phyloP scores from a whole-genome alignment of 1,140 invertebrate genomes.

The Melanaphis sacchari region DNA sequence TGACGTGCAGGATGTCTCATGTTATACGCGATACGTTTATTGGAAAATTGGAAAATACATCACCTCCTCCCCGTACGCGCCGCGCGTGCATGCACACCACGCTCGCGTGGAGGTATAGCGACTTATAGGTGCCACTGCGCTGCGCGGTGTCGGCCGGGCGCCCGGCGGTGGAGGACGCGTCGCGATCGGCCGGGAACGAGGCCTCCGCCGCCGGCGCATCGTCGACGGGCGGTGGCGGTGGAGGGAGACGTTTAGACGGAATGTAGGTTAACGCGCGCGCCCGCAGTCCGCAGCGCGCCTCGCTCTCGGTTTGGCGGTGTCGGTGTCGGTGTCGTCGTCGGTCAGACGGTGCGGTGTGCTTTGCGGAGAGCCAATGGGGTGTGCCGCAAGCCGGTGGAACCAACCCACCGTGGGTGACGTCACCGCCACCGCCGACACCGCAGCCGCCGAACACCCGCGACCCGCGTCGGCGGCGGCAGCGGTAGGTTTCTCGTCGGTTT shows the following conservation, averaged over 20 bases:
- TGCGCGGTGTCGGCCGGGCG: neutral
- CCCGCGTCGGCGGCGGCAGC: constrained; percentile 46
- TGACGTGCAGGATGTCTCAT: too few relatives aligned
- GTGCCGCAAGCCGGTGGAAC: constrained; percentile 59
- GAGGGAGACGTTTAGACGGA: constrained; percentile 24
- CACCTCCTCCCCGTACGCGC: too few relatives aligned
- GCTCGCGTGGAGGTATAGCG: too few relatives aligned
- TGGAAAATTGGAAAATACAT: too few relatives aligned
- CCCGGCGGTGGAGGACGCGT: neutral
- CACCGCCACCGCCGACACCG: constrained; percentile 47
- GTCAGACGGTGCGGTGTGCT: constrained; percentile 60
- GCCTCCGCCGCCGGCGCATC: neutral
- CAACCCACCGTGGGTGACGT: constrained; percentile 55
- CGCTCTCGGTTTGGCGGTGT: constrained; percentile 46
- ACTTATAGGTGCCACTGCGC: too few relatives aligned
- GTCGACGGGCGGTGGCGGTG: neutral
- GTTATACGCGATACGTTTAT: too few relatives aligned
- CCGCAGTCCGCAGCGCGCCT: constrained; percentile 30
- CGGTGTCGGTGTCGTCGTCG: constrained; percentile 57
- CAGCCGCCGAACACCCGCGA: constrained; percentile 32
- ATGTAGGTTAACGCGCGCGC: constrained; percentile 52
- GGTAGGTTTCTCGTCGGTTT: constrained; percentile 56
- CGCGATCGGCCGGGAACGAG: neutral
- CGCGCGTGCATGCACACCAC: too few relatives aligned
- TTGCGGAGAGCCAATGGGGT: constrained; percentile 62